Evolutionary conservation across 2,797 vertebrate species (phyloP), one percentile per base, ranked within the genome.

Genomic region (Poecilia picta): DNA sequence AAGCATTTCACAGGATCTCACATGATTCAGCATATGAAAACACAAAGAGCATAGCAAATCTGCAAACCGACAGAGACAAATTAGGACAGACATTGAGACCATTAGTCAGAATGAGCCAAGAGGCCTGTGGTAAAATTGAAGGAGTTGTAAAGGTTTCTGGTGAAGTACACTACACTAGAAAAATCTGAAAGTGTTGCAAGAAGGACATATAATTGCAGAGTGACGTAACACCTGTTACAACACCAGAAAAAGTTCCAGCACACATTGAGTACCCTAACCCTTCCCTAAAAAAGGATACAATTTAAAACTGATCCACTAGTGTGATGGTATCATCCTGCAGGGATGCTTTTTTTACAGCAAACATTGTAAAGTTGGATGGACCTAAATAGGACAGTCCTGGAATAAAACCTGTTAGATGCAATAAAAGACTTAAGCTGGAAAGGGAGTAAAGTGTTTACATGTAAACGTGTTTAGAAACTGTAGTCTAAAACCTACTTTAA

Each of bases 401-500:
- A 8, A 33, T 7, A 36, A 64, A 33, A 36, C 16, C 59, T 66
- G 18, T 20, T 39, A 66, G 28, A 62, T 1, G 5, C 6, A 7
- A 6, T 7, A 31, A 62, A 62, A 31, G n/a, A 7, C 57, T 59
- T n/a, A n/a, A 53, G 53, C 3, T 57, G n/a, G 10, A 57, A 57
- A 31, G 0, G n/a, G 31, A 36, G 31, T 2, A 64, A 64, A 16
- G 31, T 64, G n/a, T n/a, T n/a, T n/a, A n/a, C n/a, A n/a, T n/a
- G 2, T 2, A 33, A 16, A 62, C 2, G 1, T 62, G 6, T 7
- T 33, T 64, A 64, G 4, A 6, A 12, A 18, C 6, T 36, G 31
- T 64, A 64, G 31, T 33, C 3, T 64, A 20, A 64, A 64, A 64
- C 7, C 59, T 64, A 33, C 15, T 93, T 98, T 95, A 97, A 97